These are phyloP conservation scores for Nemoura dubitans DNA, from an alignment of 2,888 invertebrate species.

Conservation along the genomic window DNA sequence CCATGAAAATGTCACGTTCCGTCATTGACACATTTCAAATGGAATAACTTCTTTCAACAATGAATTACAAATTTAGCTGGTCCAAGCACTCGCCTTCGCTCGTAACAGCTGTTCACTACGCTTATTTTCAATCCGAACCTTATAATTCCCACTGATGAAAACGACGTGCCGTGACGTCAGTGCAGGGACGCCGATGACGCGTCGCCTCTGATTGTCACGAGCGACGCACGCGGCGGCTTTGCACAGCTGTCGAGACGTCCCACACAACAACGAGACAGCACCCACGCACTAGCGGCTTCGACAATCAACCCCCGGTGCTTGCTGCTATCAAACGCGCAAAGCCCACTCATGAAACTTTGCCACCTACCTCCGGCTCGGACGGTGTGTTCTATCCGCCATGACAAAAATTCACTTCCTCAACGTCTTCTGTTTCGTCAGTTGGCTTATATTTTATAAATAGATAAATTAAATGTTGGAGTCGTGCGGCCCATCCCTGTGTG, in stretches of 20 bases:
- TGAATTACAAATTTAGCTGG: neutral
- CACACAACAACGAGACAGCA: neutral
- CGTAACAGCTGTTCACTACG: neutral
- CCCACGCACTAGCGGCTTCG: neutral
- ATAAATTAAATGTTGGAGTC: neutral
- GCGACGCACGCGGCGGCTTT: neutral
- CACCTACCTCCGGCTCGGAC: neutral
- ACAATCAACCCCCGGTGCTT: neutral
- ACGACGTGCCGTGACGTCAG: neutral
- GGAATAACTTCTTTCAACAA: neutral
- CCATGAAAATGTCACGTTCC: constrained; percentile 7
- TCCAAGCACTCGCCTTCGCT: neutral
- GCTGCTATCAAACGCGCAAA: neutral
- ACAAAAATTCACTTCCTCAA: neutral
- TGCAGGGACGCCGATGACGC: neutral
- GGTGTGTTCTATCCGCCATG: neutral
- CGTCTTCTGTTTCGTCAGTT: neutral
- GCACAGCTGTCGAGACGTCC: neutral
- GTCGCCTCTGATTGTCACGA: neutral
- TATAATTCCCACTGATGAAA: neutral
- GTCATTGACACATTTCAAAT: neutral
- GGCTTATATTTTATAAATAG: too few relatives aligned
- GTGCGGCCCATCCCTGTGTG: neutral
- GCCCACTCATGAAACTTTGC: too few relatives aligned
- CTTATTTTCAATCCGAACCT: neutral